Evolutionary conservation across 2,113 vertebrate genomes (phyloP).

Genomic region (Willisornis vidua): DNA sequence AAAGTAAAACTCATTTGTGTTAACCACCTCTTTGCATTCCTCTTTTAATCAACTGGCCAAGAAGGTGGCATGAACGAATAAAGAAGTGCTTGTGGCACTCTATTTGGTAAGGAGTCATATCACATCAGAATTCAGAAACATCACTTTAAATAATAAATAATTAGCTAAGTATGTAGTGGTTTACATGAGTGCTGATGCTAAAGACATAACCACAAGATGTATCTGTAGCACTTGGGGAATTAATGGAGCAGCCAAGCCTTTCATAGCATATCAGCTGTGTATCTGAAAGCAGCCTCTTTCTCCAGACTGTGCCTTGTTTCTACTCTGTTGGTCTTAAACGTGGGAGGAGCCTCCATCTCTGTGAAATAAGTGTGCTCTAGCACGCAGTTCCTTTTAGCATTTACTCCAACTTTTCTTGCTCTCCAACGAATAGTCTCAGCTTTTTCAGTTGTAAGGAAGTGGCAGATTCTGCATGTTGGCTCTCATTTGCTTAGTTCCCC

Average conservation of each 20-base stretch:
- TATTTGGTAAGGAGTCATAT: background rate
- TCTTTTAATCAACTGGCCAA: background rate
- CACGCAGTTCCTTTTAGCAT: background rate
- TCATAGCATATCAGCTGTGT: background rate
- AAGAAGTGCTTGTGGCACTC: background rate
- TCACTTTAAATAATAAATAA: background rate
- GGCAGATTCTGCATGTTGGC: background rate
- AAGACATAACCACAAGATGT: background rate
- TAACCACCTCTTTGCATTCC: background rate
- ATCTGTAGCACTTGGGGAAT: background rate
- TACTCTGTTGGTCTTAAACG: background rate
- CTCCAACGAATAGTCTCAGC: background rate
- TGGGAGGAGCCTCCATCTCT: background rate
- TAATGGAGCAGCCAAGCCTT: background rate
- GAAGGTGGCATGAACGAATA: background rate
- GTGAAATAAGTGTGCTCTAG: background rate
- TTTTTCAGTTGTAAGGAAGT: background rate
- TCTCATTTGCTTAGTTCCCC: background rate
- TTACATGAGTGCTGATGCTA: background rate
- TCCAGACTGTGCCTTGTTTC: background rate
- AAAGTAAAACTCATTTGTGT: background rate
- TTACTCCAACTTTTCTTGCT: background rate
- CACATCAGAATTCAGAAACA: background rate
- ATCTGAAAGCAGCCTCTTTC: background rate
- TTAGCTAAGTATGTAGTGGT: background rate